These are phyloP conservation scores for Mus pahari DNA, from an alignment of 2,113 vertebrate species.

Conservation along the genomic window DNA sequence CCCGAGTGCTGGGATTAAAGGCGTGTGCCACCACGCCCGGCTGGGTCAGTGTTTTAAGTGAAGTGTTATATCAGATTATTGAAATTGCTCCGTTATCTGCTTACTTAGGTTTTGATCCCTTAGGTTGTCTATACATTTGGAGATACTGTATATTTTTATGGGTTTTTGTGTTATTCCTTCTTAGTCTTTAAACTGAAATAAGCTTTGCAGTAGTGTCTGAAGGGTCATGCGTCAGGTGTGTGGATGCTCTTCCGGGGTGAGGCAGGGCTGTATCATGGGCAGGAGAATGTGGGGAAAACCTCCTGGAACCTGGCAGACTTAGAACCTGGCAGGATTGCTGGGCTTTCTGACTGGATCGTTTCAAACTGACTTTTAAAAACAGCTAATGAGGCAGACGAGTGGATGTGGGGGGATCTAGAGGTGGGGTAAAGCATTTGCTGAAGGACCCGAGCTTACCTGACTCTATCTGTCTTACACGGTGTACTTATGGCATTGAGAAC, in stretches of 20 bases:
- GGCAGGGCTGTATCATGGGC: not conserved
- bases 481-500: not conserved
- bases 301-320: not conserved
- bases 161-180: not conserved
- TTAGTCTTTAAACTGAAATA: not conserved
- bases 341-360: not conserved
- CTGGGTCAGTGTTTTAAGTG: no score
- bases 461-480: not conserved
- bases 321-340: not conserved
- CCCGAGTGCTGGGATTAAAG: no score
- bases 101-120: not conserved
- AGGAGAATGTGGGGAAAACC: not conserved
- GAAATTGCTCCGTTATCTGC: not conserved
- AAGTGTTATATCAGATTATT: not conserved
- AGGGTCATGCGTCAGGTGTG: not conserved
- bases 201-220: not conserved
- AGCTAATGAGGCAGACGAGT: not conserved
- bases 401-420: not conserved
- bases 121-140: slow-evolving; percentile 37
- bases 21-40: no score
- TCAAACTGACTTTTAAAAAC: not conserved
- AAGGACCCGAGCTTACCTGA: not conserved
- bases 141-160: not conserved
- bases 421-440: not conserved
- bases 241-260: not conserved